Base-by-base conservation (phyloP, 2,113 vertebrate genomes). In the Lynx canadensis region DNA sequence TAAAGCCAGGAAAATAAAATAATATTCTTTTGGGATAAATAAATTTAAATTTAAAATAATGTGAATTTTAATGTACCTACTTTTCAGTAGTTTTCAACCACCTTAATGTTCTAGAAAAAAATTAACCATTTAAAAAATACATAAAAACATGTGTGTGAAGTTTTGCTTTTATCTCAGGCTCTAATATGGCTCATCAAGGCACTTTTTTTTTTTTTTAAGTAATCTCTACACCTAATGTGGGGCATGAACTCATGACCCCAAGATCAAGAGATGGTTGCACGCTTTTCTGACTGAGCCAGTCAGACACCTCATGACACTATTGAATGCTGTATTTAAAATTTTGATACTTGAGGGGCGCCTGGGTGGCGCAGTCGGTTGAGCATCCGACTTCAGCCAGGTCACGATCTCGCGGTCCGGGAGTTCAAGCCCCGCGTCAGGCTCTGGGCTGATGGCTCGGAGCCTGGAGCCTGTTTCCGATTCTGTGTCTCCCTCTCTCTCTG, bases 11-110 rank as follows among this genome's bases (percentile, higher is more conserved):
- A 83, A 90, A 66, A 29, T 90, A 76, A 65, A 81, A 41, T 52
- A 66, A 33, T 36, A 12, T 33, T 60, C 4, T 76, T 78, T 93
- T 57, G 6, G 12, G 31, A 60, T 48, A 69, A 80, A 69, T 87
- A 80, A 79, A 57, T 66, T 86, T 93, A 65, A 93, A 78, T 41
- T 50, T 78, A 86, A 74, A 65, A 66, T 93, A 66, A 86, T 41
- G 21, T 69, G 11, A 60, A 8, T 88, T 94, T 81, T 71, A 94
- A 6, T 89, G 38, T 3, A 23, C 36, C 18, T 71, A 29, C 38
- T 80, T 88, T 88, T 66, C 1, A 48, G 4, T 66, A 52, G 50
- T 86, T 85, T 85, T 41, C 41, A 66, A 18, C 33, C 29, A 25
- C 63, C 48, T 88, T 69, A 88, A 36, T n/a, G 12, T 73, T 94